Evolutionary conservation across 2,113 vertebrate genomes (phyloP).

Genomic region (Crotalus helleri): DNA sequence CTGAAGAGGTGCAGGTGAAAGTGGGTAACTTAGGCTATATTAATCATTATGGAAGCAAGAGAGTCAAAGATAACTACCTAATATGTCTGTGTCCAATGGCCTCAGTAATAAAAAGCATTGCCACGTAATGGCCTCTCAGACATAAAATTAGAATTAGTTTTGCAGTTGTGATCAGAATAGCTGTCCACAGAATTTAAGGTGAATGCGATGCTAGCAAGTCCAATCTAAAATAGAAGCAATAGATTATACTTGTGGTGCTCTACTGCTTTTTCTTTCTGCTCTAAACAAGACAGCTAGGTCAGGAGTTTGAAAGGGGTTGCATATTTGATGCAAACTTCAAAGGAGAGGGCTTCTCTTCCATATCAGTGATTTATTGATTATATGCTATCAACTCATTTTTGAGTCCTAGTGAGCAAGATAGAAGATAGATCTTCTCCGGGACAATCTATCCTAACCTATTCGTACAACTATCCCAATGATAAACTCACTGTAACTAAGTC

Average conservation of each 20-base stretch:
- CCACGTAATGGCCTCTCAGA: conserved; percentile 11
- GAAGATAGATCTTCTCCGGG: neutral
- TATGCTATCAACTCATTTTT: neutral
- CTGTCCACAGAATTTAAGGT: conserved; percentile 8
- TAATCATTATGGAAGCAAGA: conserved; percentile 15
- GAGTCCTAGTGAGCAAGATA: neutral
- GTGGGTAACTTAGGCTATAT: neutral
- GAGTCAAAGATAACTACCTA: conserved; percentile 2
- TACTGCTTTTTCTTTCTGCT: neutral
- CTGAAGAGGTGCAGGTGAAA: neutral
- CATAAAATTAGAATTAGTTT: conserved; percentile 12
- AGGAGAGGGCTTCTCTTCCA: neutral
- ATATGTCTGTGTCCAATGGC: neutral
- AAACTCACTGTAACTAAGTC: neutral
- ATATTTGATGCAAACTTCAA: neutral
- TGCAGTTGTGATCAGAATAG: conserved; percentile 6
- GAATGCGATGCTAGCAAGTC: neutral
- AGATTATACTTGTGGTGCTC: neutral
- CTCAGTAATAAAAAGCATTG: conserved; percentile 19
- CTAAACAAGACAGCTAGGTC: neutral
- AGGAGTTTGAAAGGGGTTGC: neutral
- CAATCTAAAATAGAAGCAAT: neutral
- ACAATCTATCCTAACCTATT: neutral
- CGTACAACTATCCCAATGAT: neutral
- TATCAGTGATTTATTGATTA: neutral